Conservation (phyloP, 2,797 vertebrate genomes). For the Dryobates pubescens region DNA sequence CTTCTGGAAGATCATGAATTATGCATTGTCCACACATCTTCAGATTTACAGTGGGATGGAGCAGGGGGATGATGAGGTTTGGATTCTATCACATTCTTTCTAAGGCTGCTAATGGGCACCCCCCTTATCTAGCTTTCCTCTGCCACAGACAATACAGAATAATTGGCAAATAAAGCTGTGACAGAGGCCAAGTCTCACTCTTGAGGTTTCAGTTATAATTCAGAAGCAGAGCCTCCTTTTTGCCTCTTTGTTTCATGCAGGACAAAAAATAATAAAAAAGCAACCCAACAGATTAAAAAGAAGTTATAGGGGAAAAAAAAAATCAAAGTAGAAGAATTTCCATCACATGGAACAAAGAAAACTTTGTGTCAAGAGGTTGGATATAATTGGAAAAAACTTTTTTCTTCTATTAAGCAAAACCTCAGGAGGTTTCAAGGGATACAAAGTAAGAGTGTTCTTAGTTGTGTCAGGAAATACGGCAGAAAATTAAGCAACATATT, state of each 20-base stretch:
- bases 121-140: not conserved
- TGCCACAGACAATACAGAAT: not conserved
- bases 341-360: not conserved
- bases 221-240: not conserved
- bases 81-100: not conserved
- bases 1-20: slow-evolving; percentile 18
- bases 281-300: not conserved
- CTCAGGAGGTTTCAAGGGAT: not conserved
- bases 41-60: not conserved
- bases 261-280: not conserved
- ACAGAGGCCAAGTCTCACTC: not conserved
- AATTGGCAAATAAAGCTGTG: slow-evolving; percentile 24
- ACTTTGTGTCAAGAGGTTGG: not conserved
- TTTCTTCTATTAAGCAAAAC: not conserved
- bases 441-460: not conserved
- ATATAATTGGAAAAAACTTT: not conserved
- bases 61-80: not conserved
- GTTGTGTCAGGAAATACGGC: not conserved
- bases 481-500: not conserved
- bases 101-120: slow-evolving; percentile 14
- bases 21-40: slow-evolving; percentile 1
- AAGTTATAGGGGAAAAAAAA: not conserved
- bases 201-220: not conserved
- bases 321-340: not conserved
- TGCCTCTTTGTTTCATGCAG: not conserved